Evolutionary conservation across 2,113 vertebrate genomes (phyloP).

Genomic region (Forbesichthys papilliferus): DNA sequence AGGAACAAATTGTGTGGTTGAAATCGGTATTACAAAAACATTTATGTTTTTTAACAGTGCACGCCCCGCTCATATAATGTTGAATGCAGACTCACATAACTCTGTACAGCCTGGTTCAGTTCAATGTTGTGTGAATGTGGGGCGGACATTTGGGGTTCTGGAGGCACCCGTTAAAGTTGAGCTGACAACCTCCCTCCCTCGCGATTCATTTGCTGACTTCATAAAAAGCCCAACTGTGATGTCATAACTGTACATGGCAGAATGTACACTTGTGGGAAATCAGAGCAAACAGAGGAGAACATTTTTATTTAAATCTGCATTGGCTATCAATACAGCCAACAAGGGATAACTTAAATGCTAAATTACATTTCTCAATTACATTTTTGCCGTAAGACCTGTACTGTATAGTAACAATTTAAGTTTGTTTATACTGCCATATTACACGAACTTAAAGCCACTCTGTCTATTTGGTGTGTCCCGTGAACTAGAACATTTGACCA

Average conservation of each 20-base stretch:
- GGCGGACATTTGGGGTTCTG: too few species aligned
- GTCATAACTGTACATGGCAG: slow-evolving; percentile 37
- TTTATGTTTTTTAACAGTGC: too few species aligned
- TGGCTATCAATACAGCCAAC: slow-evolving; percentile 51
- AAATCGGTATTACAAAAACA: too few species aligned
- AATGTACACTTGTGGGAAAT: slow-evolving; percentile 25
- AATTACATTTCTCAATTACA: slow-evolving; percentile 10
- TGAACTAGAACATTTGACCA: slow-evolving; percentile 20
- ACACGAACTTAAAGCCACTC: slow-evolving; percentile 12
- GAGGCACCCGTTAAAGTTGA: too few species aligned
- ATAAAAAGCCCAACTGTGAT: too few species aligned
- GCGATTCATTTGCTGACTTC: too few species aligned
- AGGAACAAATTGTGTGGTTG: slow-evolving; percentile 1
- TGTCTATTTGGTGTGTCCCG: slow-evolving; percentile 26
- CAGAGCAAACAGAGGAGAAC: slow-evolving; percentile 57
- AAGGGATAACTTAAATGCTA: slow-evolving; percentile 32
- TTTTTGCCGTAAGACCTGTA: slow-evolving; percentile 28
- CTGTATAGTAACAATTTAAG: slow-evolving; percentile 33
- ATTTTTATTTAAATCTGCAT: slow-evolving; percentile 52
- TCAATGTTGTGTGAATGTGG: neutral
- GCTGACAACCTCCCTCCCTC: too few species aligned
- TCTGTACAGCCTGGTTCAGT: slow-evolving; percentile 41
- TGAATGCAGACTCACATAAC: neutral
- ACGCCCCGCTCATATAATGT: too few species aligned
- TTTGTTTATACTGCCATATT: slow-evolving; percentile 30